phyloP scores from a whole-genome alignment of 2,113 vertebrate species.

The Microtus oregoni region DNA sequence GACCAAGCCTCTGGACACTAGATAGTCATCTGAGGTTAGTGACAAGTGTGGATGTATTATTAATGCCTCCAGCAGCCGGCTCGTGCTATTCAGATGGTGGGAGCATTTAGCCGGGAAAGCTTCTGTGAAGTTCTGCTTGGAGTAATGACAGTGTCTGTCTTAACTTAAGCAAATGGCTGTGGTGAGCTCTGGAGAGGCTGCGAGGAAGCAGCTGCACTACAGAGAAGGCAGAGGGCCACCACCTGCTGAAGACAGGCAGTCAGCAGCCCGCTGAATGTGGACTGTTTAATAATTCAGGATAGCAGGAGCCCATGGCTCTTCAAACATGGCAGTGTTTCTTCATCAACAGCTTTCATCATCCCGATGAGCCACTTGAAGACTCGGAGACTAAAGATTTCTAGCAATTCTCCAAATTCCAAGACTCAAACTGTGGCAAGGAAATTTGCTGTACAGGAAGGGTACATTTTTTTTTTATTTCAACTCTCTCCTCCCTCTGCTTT shows the following conservation, averaged over 20 bases:
- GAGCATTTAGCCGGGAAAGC: conserved; percentile 88
- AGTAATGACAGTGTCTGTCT: conserved; percentile 90
- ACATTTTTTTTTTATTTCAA: neutral
- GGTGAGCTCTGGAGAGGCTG: conserved; percentile 86
- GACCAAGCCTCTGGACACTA: conserved; percentile 91
- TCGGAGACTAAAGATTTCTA: conserved; percentile 80
- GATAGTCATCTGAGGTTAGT: conserved; percentile 92
- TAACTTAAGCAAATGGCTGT: conserved; percentile 90
- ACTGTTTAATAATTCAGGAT: conserved; percentile 89
- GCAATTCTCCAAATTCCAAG: conserved; percentile 77
- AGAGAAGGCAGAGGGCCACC: conserved; percentile 84
- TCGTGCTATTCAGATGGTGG: conserved; percentile 91
- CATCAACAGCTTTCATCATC: conserved; percentile 83
- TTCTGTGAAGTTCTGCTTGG: conserved; percentile 88
- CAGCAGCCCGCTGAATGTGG: conserved; percentile 83
- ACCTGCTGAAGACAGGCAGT: conserved; percentile 87
- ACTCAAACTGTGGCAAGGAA: conserved; percentile 66
- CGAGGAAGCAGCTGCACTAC: conserved; percentile 85
- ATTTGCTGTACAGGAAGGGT: conserved; percentile 37
- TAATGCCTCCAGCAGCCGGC: conserved; percentile 90
- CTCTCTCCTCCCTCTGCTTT: neutral
- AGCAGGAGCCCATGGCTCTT: conserved; percentile 85
- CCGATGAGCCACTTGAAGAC: conserved; percentile 85
- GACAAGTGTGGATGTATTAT: conserved; percentile 93
- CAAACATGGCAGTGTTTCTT: conserved; percentile 82